These are phyloP conservation scores for Clarias pachynema DNA, from an alignment of 2,797 vertebrate genomes.

Conservation along the genomic window DNA sequence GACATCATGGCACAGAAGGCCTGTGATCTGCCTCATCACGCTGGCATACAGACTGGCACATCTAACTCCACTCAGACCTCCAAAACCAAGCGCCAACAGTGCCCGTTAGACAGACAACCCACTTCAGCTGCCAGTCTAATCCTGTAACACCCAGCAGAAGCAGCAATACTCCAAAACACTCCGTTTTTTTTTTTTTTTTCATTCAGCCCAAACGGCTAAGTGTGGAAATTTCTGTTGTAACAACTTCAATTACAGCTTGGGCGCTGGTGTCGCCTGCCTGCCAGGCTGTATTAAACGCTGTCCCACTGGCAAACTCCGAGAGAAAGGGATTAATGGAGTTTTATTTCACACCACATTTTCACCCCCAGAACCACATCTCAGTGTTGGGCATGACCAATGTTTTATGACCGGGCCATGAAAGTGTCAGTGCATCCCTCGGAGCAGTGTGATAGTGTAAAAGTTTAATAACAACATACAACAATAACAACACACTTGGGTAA, in stretches of 20 bases:
- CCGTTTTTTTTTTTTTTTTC: constrained; percentile 22
- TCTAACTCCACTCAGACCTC: constrained; percentile 46
- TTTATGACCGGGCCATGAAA: constrained; percentile 46
- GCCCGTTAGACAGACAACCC: constrained; percentile 59
- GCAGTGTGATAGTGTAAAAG: neutral
- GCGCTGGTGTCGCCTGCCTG: constrained; percentile 25
- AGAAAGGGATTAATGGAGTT: constrained; percentile 53
- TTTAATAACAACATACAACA: neutral
- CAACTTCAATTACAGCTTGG: constrained; percentile 61
- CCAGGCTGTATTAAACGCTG: constrained; percentile 59
- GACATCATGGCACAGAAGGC: constrained; percentile 54
- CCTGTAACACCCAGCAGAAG: constrained; percentile 42
- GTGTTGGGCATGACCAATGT: constrained; percentile 43
- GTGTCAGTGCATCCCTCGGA: constrained; percentile 12
- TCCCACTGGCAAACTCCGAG: constrained; percentile 42
- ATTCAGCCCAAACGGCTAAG: constrained; percentile 52
- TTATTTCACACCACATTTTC: constrained; percentile 48
- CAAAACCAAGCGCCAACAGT: constrained; percentile 26
- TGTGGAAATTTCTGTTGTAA: constrained; percentile 48
- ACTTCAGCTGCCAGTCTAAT: constrained; percentile 51
- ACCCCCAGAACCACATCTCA: constrained; percentile 42
- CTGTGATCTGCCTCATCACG: constrained; percentile 50
- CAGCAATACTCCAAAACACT: constrained; percentile 64
- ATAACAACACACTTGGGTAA: neutral
- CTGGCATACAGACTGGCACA: constrained; percentile 57